Evolutionary conservation across 2,797 vertebrate species (phyloP).

Genomic region (Crax fasciolata): DNA sequence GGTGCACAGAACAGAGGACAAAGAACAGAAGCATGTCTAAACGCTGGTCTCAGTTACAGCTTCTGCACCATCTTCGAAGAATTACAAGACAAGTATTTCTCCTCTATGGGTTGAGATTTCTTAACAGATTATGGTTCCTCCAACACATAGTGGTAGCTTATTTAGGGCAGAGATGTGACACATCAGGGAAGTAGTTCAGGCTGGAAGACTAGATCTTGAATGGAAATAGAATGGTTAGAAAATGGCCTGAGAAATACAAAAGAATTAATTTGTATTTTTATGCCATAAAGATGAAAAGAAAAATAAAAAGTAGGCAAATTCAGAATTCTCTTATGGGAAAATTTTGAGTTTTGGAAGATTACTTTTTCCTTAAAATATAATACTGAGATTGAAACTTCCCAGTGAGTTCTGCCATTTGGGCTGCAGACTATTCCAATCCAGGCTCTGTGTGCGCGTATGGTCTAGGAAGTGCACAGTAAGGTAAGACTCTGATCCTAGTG

Average conservation of each 20-base stretch:
- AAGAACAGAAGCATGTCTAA: not conserved
- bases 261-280: not conserved
- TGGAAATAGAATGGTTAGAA: not conserved
- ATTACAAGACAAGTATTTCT: not conserved
- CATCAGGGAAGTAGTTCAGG: not conserved
- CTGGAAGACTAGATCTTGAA: not conserved
- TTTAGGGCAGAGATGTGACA: not conserved
- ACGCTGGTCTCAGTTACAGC: not conserved
- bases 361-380: constrained; percentile 1
- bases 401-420: not conserved
- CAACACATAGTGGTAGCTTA: not conserved
- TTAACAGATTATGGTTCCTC: not conserved
- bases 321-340: not conserved
- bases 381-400: not conserved
- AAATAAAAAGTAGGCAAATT: not conserved
- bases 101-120: not conserved
- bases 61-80: not conserved
- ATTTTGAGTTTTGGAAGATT: not conserved
- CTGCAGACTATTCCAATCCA: not conserved
- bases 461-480: not conserved
- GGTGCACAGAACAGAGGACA: not conserved
- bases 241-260: not conserved
- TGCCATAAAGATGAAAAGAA: not conserved
- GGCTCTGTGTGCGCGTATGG: not conserved
- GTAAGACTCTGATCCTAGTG: not conserved